Evolutionary conservation across 2,797 vertebrate species (phyloP), one percentile per base, ranked within the genome.

Genomic region (Falco novaeseelandiae): DNA sequence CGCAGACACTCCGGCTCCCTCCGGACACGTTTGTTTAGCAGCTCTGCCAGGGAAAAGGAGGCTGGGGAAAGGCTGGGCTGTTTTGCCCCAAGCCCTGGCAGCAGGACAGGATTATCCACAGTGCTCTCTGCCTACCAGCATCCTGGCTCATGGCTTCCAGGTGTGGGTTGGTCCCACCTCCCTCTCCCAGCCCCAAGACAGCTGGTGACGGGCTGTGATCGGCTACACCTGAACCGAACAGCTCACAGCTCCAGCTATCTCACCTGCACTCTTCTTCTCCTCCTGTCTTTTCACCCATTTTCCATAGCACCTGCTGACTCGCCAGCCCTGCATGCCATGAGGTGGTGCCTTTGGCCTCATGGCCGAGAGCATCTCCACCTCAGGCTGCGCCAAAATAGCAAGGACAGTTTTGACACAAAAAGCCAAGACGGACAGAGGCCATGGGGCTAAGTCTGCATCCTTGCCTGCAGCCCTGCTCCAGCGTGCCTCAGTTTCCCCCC

Each of bases 341-440:
- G 15, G 59, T 8, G 30, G 1, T 80, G 22, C 55, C 87, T 76
- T 46, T 2, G 4, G 10, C 67, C 55, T 86, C 49, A 7, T 6
- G 26, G 54, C 70, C 51, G 26, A 66, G 34, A 54, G 34, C 59
- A 27, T 8, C 59, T 52, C 48, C 0, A 0, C 12, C 6, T 40
- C 61, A n/a, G 36, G 32, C 29, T 46, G 42, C 36, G 36, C 62
- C 7, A 2, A 77, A 88, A 29, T 6, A 71, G 17, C 42, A 46
- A 14, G 23, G 38, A 7, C 10, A 57, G 21, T 6, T 79, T 61
- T 82, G 22, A 36, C 14, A 2, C 14, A 23, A 44, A n/a, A 34
- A 87, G 22, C 19, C 42, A 44, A 29, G 14, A 46, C 6, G 25
- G 22, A 48, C 57, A 51, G 52, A 66, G 19, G 48, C 18, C 2